phyloP scores from a whole-genome alignment of 2,888 invertebrate genomes.

The Cerceris ruficornis region DNA sequence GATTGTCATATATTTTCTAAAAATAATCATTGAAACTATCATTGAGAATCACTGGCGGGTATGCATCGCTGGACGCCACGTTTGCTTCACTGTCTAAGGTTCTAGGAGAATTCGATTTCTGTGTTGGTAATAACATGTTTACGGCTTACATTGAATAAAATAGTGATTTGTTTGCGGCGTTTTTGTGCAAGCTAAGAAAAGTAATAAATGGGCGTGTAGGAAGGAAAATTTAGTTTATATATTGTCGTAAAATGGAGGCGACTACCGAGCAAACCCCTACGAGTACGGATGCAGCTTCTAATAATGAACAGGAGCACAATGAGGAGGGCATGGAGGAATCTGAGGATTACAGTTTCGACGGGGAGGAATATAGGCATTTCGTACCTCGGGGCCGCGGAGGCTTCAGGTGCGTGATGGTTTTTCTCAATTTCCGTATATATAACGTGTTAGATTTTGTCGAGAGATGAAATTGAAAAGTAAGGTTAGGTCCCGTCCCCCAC shows the following conservation, averaged over 20 bases:
- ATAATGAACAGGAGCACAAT: constrained; percentile 73
- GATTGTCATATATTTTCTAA: not conserved
- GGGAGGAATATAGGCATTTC: constrained; percentile 82
- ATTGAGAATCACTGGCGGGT: not conserved
- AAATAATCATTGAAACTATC: not conserved
- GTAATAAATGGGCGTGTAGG: constrained; percentile 61
- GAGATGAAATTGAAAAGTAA: constrained; percentile 34
- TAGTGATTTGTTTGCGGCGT: constrained; percentile 73
- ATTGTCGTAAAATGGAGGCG: constrained; percentile 64
- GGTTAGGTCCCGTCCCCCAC: constrained; percentile 45
- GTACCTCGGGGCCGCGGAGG: constrained; percentile 82
- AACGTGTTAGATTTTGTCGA: constrained; percentile 4
- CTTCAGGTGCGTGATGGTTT: constrained; percentile 80
- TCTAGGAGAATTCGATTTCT: constrained; percentile 38
- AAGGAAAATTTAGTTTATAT: constrained; percentile 39
- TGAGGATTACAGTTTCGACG: constrained; percentile 80
- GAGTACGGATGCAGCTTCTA: constrained; percentile 51
- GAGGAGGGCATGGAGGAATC: constrained; percentile 77
- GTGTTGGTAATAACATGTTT: constrained; percentile 67
- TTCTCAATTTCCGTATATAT: constrained; percentile 27
- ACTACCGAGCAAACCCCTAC: constrained; percentile 57
- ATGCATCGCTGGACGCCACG: constrained; percentile 1
- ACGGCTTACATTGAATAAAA: constrained; percentile 63
- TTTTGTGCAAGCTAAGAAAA: constrained; percentile 60
- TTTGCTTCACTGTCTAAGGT: constrained; percentile 29